Conservation (phyloP, 2,113 vertebrate genomes). For the Pseudorectes ferrugineus region DNA sequence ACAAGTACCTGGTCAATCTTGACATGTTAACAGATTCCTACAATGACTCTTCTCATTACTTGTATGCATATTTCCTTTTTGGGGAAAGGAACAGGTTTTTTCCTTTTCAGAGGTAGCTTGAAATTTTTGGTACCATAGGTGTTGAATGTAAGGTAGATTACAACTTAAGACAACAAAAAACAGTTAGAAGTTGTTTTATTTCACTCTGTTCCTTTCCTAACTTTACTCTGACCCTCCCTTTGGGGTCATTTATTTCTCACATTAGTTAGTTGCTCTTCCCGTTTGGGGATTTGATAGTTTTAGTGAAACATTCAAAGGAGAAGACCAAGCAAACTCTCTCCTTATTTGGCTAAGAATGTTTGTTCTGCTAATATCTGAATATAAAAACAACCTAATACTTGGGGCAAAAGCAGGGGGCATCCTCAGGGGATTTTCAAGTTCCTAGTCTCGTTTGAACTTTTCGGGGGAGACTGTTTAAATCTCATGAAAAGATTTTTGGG, state of each 20-base stretch:
- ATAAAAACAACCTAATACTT: conserved; percentile 50
- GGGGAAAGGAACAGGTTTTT: neutral
- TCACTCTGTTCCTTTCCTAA: conserved; percentile 1
- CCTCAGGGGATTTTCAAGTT: conserved; percentile 31
- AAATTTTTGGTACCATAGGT: neutral
- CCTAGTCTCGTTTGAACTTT: neutral
- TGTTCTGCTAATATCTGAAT: conserved; percentile 46
- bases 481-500: neutral
- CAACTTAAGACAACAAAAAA: neutral
- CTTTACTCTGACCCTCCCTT: conserved; percentile 30
- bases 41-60: neutral
- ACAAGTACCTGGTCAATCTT: neutral
- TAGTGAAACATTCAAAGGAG: conserved; percentile 37
- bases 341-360: conserved; percentile 62
- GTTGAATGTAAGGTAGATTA: neutral
- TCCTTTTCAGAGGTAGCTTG: neutral
- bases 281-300: conserved; percentile 30
- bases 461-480: neutral
- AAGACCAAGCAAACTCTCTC: conserved; percentile 48
- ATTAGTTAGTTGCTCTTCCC: conserved; percentile 29
- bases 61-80: neutral
- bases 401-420: conserved; percentile 12
- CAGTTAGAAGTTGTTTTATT: conserved; percentile 4
- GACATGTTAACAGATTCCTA: neutral
- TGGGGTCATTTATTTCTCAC: conserved; percentile 51